These are phyloP conservation scores for Oikopleura dioica DNA, from an alignment of 23 tunicate genomes.

Conservation along the genomic window DNA sequence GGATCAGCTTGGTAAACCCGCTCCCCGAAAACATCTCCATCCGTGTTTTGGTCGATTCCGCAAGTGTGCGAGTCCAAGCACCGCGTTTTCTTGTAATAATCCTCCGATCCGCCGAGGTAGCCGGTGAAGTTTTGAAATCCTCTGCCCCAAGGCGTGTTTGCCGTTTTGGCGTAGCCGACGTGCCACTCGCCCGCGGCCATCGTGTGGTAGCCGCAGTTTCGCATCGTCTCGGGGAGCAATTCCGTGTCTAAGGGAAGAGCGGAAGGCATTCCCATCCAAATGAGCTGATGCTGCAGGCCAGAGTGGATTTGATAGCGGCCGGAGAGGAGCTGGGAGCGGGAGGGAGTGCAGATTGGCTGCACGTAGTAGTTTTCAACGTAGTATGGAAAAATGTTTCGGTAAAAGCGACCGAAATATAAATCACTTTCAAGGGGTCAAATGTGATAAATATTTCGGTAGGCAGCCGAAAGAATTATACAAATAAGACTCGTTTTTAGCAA, in stretches of 20 bases:
- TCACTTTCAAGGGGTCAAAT: too few relatives aligned
- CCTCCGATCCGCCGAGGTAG: constrained; percentile 44
- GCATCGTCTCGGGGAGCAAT: constrained; percentile 5
- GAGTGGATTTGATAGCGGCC: constrained; percentile 85
- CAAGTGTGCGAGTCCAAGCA: constrained; percentile 6
- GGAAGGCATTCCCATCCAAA: neutral
- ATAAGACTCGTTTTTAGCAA: too few relatives aligned
- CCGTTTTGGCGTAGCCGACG: constrained; percentile 35
- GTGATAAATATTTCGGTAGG: too few relatives aligned
- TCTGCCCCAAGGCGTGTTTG: constrained; percentile 38
- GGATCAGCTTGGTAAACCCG: neutral
- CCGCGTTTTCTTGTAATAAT: constrained; percentile 31
- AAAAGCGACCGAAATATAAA: too few relatives aligned
- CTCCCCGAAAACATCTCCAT: neutral
- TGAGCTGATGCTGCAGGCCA: constrained; percentile 21
- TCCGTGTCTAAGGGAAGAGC: neutral
- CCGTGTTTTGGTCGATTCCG: constrained; percentile 15
- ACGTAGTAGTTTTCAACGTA: constrained; percentile 72
- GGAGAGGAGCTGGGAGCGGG: constrained; percentile 42
- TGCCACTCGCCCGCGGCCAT: constrained; percentile 75
- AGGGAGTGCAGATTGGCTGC: constrained; percentile 58
- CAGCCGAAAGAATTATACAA: too few relatives aligned
- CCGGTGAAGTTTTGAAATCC: constrained; percentile 55
- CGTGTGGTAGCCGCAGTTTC: constrained; percentile 46
- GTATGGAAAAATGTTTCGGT: too few relatives aligned